Percentiles rank a stretch among this genome's conserved stretches.
phyloP scores from a whole-genome alignment of 2,888 invertebrate species.

The Netelia fuscicornis region DNA sequence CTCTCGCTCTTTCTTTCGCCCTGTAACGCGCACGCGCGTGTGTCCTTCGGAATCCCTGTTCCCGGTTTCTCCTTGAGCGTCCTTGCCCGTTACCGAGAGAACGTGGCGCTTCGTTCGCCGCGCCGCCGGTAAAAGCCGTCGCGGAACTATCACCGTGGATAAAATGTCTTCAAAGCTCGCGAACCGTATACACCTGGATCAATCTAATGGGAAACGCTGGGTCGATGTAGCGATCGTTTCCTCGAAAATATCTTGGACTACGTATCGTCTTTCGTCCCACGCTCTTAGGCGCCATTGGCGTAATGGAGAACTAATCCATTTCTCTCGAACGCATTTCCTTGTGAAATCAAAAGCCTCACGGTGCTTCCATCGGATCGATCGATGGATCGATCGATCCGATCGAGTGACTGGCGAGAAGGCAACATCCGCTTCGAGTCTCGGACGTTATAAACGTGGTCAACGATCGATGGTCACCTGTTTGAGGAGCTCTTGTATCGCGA shows the following conservation, averaged over 20 bases:
- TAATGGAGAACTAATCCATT: too few species aligned
- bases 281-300: too few species aligned
- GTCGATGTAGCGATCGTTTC: neutral
- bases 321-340: neutral
- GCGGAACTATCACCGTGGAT: neutral
- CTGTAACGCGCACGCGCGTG: slow-evolving; percentile 10
- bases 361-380: neutral
- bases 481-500: slow-evolving; percentile 58
- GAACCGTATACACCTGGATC: neutral
- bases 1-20: neutral
- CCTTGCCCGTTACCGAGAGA: slow-evolving; percentile 49
- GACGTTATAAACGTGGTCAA: slow-evolving; percentile 4
- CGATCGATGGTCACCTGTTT: slow-evolving; percentile 68
- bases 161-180: neutral
- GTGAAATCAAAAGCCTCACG: neutral
- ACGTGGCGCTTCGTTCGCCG: slow-evolving; percentile 13
- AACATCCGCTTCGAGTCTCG: slow-evolving; percentile 29
- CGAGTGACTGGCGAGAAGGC: slow-evolving; percentile 31
- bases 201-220: neutral
- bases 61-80: slow-evolving; percentile 51
- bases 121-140: slow-evolving; percentile 1
- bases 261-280: neutral
- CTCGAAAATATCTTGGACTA: neutral
- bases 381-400: neutral
- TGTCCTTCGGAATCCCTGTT: slow-evolving; percentile 62